These are phyloP conservation scores for Podarcis lilfordi DNA, from an alignment of 2,797 vertebrate species.

Conservation along the genomic window DNA sequence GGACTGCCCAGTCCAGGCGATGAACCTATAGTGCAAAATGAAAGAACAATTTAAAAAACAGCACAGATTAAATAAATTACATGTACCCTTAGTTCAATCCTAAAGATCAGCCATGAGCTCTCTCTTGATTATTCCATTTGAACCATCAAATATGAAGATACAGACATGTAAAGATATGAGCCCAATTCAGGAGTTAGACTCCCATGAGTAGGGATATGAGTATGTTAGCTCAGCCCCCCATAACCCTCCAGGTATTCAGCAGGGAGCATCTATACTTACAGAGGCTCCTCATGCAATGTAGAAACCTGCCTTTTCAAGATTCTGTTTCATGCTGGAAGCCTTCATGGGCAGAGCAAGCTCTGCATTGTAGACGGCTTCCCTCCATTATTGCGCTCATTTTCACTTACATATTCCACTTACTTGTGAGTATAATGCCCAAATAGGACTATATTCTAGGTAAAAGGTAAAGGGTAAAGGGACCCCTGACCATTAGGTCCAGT, in stretches of 20 bases:
- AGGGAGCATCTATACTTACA: no score
- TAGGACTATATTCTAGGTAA: background rate
- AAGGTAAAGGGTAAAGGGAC: no score
- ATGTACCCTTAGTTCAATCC: background rate
- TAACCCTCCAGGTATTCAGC: no score
- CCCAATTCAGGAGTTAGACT: background rate
- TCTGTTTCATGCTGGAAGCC: no score
- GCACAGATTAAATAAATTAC: background rate
- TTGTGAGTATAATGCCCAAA: background rate
- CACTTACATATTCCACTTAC: background rate
- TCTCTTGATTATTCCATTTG: background rate
- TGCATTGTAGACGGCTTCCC: no score
- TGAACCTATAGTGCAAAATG: slow-evolving; percentile 72
- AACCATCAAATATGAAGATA: background rate
- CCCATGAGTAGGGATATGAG: no score
- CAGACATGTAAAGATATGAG: background rate
- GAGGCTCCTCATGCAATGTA: no score
- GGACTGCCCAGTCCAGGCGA: slow-evolving; percentile 90
- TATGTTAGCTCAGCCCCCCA: no score
- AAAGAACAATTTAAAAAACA: background rate
- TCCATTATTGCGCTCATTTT: background rate
- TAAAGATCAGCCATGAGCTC: background rate
- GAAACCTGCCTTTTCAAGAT: no score
- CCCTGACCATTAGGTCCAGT: no score
- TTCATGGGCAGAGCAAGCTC: no score